Percentiles rank a stretch among this genome's conserved stretches.
Conservation (phyloP, 2,113 vertebrate genomes). For the Datnioides undecimradiatus region DNA sequence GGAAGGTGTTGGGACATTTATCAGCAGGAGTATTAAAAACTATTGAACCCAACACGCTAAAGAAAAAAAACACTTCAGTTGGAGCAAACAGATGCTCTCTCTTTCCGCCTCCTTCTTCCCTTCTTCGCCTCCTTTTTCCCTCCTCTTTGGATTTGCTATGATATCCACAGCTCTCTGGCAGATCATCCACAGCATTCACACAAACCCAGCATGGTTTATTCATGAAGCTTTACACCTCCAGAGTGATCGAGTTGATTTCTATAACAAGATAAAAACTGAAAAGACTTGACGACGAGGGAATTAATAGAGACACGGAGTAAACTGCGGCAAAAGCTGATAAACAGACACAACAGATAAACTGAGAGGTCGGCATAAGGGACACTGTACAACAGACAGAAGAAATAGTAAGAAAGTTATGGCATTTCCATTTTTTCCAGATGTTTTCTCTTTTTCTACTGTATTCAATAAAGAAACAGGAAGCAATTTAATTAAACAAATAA, state of each 20-base stretch:
- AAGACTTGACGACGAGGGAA: not conserved
- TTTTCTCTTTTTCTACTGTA: not conserved
- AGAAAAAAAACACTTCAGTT: not conserved
- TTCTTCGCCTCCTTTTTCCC: not conserved
- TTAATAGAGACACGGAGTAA: not conserved
- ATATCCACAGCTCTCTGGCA: conserved; percentile 36
- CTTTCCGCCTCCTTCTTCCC: not conserved
- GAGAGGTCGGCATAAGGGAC: not conserved
- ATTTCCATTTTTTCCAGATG: not conserved
- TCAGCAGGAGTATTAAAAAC: no score
- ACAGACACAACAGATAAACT: not conserved
- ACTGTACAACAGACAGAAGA: not conserved
- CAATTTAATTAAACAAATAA: not conserved
- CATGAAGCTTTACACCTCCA: conserved; percentile 49
- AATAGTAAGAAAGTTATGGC: not conserved
- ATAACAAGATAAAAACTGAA: not conserved
- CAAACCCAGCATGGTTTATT: conserved; percentile 59
- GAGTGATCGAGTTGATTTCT: not conserved
- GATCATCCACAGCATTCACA: conserved; percentile 40
- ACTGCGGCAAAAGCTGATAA: not conserved
- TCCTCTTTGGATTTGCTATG: conserved; percentile 26
- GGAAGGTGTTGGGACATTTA: not conserved
- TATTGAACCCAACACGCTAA: not conserved
- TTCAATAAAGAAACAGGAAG: not conserved
- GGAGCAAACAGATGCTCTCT: not conserved